A percentile compares a stretch with the other conserved stretches of the same genome.
phyloP scores from a whole-genome alignment of 1,140 invertebrate species.

The Hylaeus volcanicus region DNA sequence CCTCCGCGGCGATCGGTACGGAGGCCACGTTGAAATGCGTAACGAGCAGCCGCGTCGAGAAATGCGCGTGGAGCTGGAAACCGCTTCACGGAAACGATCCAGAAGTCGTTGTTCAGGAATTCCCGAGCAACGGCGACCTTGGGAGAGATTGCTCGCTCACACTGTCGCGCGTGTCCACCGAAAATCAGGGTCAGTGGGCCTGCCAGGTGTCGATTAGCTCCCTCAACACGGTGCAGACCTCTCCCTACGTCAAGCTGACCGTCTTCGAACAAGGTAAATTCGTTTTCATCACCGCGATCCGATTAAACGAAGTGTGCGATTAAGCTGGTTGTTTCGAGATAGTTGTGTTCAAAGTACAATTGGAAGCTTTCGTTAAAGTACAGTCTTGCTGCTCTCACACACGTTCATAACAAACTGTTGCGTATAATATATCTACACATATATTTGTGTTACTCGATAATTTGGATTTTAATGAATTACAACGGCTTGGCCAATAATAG shows the following conservation, averaged over 20 bases:
- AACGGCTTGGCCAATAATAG: too few species aligned
- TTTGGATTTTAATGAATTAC: too few species aligned
- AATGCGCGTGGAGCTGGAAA: constrained; percentile 76
- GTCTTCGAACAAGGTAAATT: constrained; percentile 75
- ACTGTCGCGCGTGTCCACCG: constrained; percentile 61
- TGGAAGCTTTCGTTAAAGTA: too few species aligned
- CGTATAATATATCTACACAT: too few species aligned
- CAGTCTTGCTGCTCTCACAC: too few species aligned
- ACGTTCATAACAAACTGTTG: too few species aligned
- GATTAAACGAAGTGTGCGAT: not conserved
- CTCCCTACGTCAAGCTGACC: constrained; percentile 68
- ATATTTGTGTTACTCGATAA: too few species aligned
- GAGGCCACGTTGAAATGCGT: constrained; percentile 72
- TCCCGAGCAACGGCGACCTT: constrained; percentile 73
- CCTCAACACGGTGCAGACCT: constrained; percentile 65
- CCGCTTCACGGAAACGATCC: constrained; percentile 65
- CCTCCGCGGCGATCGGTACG: constrained; percentile 68
- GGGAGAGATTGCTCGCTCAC: constrained; percentile 76
- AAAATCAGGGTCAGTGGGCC: constrained; percentile 77
- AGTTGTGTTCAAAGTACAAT: too few species aligned
- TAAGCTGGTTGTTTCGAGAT: too few species aligned
- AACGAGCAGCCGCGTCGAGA: constrained; percentile 74
- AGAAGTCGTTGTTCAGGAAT: constrained; percentile 69
- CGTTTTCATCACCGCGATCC: not conserved
- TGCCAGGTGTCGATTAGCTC: constrained; percentile 72